Conservation (phyloP, 1,140 invertebrate species). For the Goniozus legneri region DNA sequence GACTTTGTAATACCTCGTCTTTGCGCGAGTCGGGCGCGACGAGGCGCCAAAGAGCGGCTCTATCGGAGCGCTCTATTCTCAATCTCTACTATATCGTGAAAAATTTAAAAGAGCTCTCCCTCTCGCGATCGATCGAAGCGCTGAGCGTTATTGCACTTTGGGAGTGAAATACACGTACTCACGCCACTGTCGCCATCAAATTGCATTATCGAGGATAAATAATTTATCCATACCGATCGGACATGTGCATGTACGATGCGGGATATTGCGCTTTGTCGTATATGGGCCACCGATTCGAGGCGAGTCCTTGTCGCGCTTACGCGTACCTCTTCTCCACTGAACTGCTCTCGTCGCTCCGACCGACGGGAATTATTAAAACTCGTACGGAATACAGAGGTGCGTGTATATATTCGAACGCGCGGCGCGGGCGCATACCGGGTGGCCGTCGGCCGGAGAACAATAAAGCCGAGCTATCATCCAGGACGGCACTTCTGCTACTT, state of each 20-base stretch:
- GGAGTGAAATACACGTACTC: no score
- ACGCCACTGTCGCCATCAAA: no score
- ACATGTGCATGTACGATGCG: constrained; percentile 8
- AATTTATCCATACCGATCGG: constrained; percentile 28
- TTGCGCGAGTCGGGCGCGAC: no score
- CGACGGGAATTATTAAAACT: constrained; percentile 36
- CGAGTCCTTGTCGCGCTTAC: constrained; percentile 11
- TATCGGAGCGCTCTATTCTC: no score
- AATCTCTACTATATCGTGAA: no score
- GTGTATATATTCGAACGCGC: constrained; percentile 11
- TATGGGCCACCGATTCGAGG: constrained; percentile 9
- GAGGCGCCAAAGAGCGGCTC: no score
- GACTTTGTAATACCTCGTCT: no score
- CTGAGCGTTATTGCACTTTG: no score
- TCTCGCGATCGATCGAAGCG: no score
- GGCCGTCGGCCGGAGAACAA: constrained; percentile 35
- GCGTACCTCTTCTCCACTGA: constrained; percentile 15
- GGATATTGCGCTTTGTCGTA: constrained; percentile 22
- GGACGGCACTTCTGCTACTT: constrained; percentile 31
- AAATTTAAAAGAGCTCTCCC: no score
- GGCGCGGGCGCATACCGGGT: constrained; percentile 22
- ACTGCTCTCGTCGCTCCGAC: constrained; percentile 20
- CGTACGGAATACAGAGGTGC: constrained; percentile 15
- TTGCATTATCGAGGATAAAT: no score
- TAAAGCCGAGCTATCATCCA: constrained; percentile 31